phyloP scores from a whole-genome alignment of 2,113 vertebrate genomes.

The Odontophorus gujanensis region DNA sequence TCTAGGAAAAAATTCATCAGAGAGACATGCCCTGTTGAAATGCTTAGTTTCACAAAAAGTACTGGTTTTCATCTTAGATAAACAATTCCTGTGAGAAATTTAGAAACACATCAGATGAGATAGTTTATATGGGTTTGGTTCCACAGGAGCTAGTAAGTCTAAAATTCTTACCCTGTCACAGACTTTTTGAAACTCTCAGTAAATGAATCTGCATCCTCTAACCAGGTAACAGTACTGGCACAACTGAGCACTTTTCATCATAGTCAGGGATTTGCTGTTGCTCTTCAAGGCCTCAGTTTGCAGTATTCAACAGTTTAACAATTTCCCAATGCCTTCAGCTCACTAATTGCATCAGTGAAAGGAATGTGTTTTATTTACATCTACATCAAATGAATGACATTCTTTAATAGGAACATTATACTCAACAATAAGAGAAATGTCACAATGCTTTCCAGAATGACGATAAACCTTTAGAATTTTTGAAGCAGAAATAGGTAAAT shows the following conservation, averaged over 20 bases:
- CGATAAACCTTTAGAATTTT: slow-evolving; percentile 20
- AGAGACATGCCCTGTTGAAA: slow-evolving; percentile 1
- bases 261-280: background rate
- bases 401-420: slow-evolving; percentile 16
- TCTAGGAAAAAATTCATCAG: background rate
- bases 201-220: background rate
- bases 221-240: slow-evolving; percentile 11
- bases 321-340: background rate
- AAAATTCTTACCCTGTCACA: background rate
- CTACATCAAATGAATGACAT: background rate
- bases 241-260: background rate
- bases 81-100: slow-evolving; percentile 35
- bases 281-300: slow-evolving; percentile 42
- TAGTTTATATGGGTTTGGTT: background rate
- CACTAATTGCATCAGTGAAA: slow-evolving; percentile 30
- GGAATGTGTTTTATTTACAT: slow-evolving; percentile 29
- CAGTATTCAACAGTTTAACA: slow-evolving; percentile 11
- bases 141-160: background rate
- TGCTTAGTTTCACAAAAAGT: slow-evolving; percentile 24
- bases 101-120: background rate
- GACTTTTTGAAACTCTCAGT: slow-evolving; percentile 11
- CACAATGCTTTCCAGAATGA: slow-evolving; percentile 9
- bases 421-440: slow-evolving; percentile 20
- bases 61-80: background rate
- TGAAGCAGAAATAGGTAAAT: background rate